Evolutionary conservation across 2,888 invertebrate species (phyloP), one percentile per base, ranked within the genome.

Genomic region (Melanargia galathea): DNA sequence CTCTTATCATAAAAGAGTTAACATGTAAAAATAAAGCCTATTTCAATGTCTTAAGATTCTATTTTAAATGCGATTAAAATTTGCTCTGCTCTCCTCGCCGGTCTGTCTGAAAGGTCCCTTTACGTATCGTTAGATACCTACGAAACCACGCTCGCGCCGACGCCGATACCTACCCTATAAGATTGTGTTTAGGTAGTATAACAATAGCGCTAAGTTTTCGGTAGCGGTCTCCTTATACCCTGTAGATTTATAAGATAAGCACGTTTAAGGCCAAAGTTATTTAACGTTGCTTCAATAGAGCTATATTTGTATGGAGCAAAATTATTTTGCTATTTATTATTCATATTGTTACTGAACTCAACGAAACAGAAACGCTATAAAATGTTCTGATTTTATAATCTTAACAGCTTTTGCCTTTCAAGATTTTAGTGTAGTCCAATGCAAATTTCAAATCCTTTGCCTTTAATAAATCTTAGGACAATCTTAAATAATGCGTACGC

Each of bases 401-500:
- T 52, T 2, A 49, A 22, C 48, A 49, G 46, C 48, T 26, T 49
- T 52, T 52, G 20, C 52, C 11, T 52, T 43, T 55, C 55, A 16
- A 55, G 55, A 40, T 52, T 52, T 35, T 5, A 55, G 54, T 55
- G 16, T 40, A 40, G 40, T 43, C 24, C 40, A 43, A 55, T 55
- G 26, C 40, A 55, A 55, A 43, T 55, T 55, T 26, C 24, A 38
- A 55, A 40, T 55, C 55, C 55, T 55, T 54, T 22, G 35, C 35
- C 38, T 38, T 43, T 43, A 55, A 43, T 55, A 55, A 55, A 55
- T 54, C 62, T 62, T 62, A 30, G 26, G 55, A 55, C 65, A 65
- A 63, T 65, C 59, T 65, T 65, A 63, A 65, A 63, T 65, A 65
- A 65, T 65, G 65, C 65, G 63, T 65, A 55, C 62, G 58, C 62